Base-by-base conservation (phyloP, 2,888 invertebrate genomes). In the Melanotus villosus region DNA sequence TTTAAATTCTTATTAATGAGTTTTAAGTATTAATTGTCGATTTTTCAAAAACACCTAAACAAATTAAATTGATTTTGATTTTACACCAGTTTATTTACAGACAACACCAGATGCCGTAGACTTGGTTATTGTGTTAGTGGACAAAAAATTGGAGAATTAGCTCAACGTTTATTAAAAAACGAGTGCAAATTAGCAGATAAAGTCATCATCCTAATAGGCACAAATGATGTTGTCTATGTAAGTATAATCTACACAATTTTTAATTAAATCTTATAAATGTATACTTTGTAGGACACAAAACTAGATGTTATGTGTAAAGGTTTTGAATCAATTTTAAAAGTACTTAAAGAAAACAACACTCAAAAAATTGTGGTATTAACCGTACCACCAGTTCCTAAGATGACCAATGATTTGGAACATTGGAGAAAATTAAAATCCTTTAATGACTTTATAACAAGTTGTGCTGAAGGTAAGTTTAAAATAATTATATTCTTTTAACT, bases 101-200 rank as follows among this genome's bases (percentile, higher is more conserved):
- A 41, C 9, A 41, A 41, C 41, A 26, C 10, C 19, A 62, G 34
- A 21, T 9, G 14, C 7, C 45, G 65, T 12, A 12, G 58, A 18
- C 12, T 71, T 2, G 65, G 65, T 6, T 71, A 71, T 34, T 71
- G 71, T 21, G 65, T 71, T 1, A 68, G 71, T 36, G 71, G 71
- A 14, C 71, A 71, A 26, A 71, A 62, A 34, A 59, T 68, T 1
- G 21, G 14, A 38, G 68, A 68, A 1, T 26, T 68, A 6, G 30
- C 36, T 45, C 10, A 36, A 18, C 36, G 65, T 10, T 12, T 71
- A 1, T 2, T 12, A 23, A 12, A 47, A 7, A 23, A 21, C 6
- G 62, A 68, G 18, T 58, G 34, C 12, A 4, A 26, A 18, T 43
- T 71, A 19, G 9, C 23, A 3, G n/a, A 60, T 1, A 62, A 68